phyloP scores from a whole-genome alignment of 2,797 vertebrate species.

The Crenichthys baileyi region DNA sequence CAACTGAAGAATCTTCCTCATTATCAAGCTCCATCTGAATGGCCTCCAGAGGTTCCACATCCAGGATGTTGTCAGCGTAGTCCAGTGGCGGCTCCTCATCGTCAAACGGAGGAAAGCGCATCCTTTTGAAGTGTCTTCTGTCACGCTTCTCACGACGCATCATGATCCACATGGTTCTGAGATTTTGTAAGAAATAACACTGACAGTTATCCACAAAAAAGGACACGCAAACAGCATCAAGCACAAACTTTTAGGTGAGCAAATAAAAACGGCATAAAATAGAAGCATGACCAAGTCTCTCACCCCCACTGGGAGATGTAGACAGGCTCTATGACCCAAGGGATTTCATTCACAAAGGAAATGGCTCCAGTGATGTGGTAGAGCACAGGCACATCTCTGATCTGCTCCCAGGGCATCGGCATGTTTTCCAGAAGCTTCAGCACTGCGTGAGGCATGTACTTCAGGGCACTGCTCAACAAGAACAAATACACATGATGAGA shows the following conservation, averaged over 20 bases:
- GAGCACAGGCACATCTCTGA: conserved; percentile 94
- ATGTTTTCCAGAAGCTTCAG: conserved; percentile 99
- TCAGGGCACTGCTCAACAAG: conserved; percentile 85
- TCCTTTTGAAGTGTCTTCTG: conserved; percentile 96
- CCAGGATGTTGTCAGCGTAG: conserved; percentile 98
- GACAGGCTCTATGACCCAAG: conserved; percentile 98
- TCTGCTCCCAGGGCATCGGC: conserved; percentile 99
- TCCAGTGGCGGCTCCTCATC: conserved; percentile 97
- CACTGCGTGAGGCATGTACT: conserved; percentile 99
- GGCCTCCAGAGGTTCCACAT: conserved; percentile 97
- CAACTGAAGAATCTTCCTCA: conserved; percentile 92
- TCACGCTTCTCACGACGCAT: conserved; percentile 99
- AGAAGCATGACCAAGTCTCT: conserved; percentile 14
- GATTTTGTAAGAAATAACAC: background rate
- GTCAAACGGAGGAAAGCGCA: conserved; percentile 98
- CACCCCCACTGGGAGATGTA: conserved; percentile 99
- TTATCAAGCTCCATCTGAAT: conserved; percentile 97
- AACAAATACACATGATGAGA: conserved; percentile 3
- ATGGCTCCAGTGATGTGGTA: conserved; percentile 99
- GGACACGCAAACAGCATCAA: too few species aligned
- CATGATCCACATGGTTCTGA: conserved; percentile 99
- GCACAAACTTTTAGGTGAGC: background rate
- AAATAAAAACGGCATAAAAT: background rate
- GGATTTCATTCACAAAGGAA: conserved; percentile 99
- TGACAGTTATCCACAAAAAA: background rate